Base-by-base conservation (phyloP, 2,888 invertebrate genomes). In the Agelastica alni region DNA sequence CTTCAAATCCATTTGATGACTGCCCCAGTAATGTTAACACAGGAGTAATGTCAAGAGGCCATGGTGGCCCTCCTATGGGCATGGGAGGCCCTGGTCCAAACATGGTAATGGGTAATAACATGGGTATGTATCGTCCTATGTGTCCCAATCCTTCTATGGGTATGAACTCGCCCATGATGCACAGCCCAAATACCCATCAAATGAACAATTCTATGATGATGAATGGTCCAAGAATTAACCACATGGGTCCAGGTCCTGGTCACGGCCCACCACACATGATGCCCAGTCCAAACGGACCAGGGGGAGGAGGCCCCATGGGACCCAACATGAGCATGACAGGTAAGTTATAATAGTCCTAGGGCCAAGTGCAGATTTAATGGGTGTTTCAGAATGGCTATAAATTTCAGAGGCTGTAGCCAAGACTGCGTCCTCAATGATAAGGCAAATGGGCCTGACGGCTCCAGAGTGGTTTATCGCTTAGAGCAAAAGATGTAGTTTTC, bases 1-100 rank as follows among this genome's bases (percentile, higher is more conserved):
- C 95, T 53, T 93, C 93, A 59, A 96, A 96, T 78, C 95, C 95
- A 30, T 96, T 96, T 76, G 95, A 96, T 78, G 95, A 96, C 75
- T 90, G 91, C 47, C 91, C 91, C 42, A 84, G 71, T 63, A 71
- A 70, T 37, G 72, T 77, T 44, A 75, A 72, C 61, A 69, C 70
- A n/a, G 74, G 77, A 65, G 72, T 34, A 4, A 70, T 73, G 66
- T 69, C 70, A 20, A 66, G 75, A 39, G 69, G 70, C 12, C 68
- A 71, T 32, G 73, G 68, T 16, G 49, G 48, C 18, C 61, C 62
- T 4, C 63, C 68, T 3, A 76, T 76, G 73, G 75, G 73, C 2
- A 74, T 77, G 73, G 72, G 73, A 13, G 56, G 61, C 34, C 62
- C 65, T 4, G 63, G 61, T 30, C 68, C 70, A 4, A 70, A 64